These are phyloP conservation scores for Diachrysia chrysitis DNA, from an alignment of 2,888 invertebrate genomes.

Conservation along the genomic window DNA sequence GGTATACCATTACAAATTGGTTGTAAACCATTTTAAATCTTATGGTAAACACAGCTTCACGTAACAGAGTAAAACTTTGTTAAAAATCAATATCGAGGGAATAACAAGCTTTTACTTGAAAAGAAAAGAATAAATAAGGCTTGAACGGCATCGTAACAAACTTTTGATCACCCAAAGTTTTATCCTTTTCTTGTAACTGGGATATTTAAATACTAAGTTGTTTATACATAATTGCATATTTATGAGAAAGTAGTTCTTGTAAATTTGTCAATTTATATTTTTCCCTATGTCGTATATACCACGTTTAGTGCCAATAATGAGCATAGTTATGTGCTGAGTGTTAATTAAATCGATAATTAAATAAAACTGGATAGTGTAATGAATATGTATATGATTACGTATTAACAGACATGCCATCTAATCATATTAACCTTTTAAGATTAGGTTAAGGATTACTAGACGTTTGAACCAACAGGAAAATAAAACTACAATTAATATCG, in stretches of 20 bases:
- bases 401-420: background rate
- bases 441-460: background rate
- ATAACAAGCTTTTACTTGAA: conserved; percentile 3
- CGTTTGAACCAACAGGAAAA: background rate
- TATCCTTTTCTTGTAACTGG: background rate
- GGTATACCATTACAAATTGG: no score
- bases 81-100: conserved; percentile 13
- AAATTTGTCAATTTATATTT: no score
- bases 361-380: background rate
- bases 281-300: background rate
- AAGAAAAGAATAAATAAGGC: background rate
- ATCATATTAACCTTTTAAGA: background rate
- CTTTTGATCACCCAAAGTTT: background rate
- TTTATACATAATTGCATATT: no score
- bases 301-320: background rate
- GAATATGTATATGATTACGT: background rate
- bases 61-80: conserved; percentile 11
- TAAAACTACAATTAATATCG: no score
- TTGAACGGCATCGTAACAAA: background rate
- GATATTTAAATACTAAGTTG: background rate
- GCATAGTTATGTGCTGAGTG: no score
- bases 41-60: background rate
- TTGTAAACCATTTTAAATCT: conserved; percentile 3
- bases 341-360: background rate
- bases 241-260: no score